Conservation (phyloP, 2,797 vertebrate genomes). For the Chanos chanos region DNA sequence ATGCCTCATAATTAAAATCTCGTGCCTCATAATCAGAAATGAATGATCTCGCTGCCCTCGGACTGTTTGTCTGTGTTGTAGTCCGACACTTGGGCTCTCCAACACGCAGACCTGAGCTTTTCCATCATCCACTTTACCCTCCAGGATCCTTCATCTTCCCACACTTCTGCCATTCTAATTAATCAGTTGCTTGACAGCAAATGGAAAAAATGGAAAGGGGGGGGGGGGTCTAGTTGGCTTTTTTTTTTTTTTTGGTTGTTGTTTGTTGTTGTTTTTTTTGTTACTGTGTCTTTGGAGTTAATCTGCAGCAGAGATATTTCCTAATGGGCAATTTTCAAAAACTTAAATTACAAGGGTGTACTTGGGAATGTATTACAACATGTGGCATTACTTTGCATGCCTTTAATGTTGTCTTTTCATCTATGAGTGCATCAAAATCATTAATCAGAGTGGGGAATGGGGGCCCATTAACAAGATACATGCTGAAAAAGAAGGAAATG, state of each 20-base stretch:
- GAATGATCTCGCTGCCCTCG: conserved; percentile 43
- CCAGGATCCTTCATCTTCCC: conserved; percentile 42
- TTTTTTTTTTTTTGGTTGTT: conserved; percentile 25
- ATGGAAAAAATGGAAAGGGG: conserved; percentile 1
- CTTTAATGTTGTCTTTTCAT: conserved; percentile 39
- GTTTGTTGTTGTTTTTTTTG: too few species aligned
- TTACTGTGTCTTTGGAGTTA: conserved; percentile 28
- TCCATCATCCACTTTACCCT: conserved; percentile 43
- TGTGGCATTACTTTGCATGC: conserved; percentile 30
- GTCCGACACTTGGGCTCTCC: conserved; percentile 3
- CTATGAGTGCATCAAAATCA: conserved; percentile 18
- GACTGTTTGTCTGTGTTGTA: conserved; percentile 37
- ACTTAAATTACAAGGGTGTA: conserved; percentile 41
- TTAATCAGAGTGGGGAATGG: conserved; percentile 13
- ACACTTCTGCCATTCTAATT: conserved; percentile 33
- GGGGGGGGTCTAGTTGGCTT: conserved; percentile 16
- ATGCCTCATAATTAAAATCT: conserved; percentile 24
- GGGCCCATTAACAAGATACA: conserved; percentile 22
- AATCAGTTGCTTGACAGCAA: conserved; percentile 37
- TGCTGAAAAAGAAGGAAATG: conserved; percentile 9
- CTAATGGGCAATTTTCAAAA: conserved; percentile 45
- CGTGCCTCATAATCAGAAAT: conserved; percentile 44
- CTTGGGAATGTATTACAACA: conserved; percentile 7
- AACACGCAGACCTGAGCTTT: conserved; percentile 11
- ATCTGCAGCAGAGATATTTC: conserved; percentile 46